Percentiles rank a stretch among this genome's conserved stretches.
Evolutionary conservation across 2,888 invertebrate genomes (phyloP).

Genomic region (Ormyrus labotus): DNA sequence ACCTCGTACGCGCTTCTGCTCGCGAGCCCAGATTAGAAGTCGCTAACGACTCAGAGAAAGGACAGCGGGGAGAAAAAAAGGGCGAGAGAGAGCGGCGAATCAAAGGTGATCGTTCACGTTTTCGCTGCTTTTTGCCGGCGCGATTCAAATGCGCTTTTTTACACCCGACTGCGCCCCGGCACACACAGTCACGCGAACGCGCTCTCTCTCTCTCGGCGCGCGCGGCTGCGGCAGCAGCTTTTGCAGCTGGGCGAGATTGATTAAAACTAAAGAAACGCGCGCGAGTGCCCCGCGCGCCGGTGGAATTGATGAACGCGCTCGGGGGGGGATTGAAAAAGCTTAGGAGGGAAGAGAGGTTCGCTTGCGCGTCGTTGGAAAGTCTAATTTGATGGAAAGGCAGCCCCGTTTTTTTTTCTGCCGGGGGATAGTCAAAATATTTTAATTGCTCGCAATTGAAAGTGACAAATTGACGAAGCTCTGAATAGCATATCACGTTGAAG

Average conservation of each 20-base stretch:
- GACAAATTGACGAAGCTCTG: too few species aligned
- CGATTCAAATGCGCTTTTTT: conserved; percentile 64
- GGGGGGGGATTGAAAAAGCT: conserved; percentile 13
- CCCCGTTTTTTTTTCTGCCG: neutral
- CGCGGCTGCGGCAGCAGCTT: too few species aligned
- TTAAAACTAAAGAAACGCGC: conserved; percentile 31
- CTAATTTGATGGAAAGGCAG: neutral
- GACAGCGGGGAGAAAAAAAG: conserved; percentile 64
- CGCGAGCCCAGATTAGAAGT: conserved; percentile 66
- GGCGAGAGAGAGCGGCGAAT: conserved; percentile 52
- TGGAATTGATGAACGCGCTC: conserved; percentile 17
- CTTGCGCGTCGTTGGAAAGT: neutral
- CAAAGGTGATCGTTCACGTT: conserved; percentile 67
- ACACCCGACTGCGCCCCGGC: neutral
- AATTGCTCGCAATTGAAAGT: neutral
- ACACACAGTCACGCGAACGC: conserved; percentile 21
- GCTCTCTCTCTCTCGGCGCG: neutral
- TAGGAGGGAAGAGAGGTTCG: neutral
- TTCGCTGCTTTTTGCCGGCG: conserved; percentile 69
- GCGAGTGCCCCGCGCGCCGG: neutral
- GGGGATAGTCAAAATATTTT: conserved; percentile 25
- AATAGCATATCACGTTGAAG: too few species aligned
- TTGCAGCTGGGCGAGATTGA: conserved; percentile 5
- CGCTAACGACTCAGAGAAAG: conserved; percentile 69
- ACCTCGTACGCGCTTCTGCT: conserved; percentile 68